Evolutionary conservation across 2,888 invertebrate species (phyloP), one percentile per base, ranked within the genome.

Genomic region (Panopea generosa): DNA sequence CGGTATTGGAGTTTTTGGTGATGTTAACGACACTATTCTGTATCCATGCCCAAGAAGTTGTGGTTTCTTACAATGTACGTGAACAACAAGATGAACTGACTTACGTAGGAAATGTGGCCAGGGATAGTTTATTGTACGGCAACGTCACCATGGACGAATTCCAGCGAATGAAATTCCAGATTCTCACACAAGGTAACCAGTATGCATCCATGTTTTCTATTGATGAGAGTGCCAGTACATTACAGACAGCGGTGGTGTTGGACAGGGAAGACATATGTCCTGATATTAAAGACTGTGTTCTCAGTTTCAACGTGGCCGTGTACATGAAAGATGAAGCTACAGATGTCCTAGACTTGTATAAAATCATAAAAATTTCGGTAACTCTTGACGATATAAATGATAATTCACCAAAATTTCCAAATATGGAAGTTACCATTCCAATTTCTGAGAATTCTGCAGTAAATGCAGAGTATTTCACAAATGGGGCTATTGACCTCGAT

Each of bases 81-180:
- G 85, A 85, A 47, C 76, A 84, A 65, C 82, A 85, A 69, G 67
- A 77, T 24, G 55, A 96, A 88, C 93, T 94, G 72, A 95, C 96
- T 61, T 98, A 98, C 78, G 85, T 89, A 11, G 89, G 89, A 53
- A 88, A 89, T 73, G 84, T 89, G 11, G 87, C 85, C 6, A 53
- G 81, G n/a, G 86, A 86, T 60, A 87, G 86, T 73, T 68, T 78
- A 38, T 55, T 88, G 45, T 77, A 84, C 43, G 79, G 78, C 11
- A 85, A 82, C 52, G 76, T 87, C 7, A 76, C 85, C 0, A 77
- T 71, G 4, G 83, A 82, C 11, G 84, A 82, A 45, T 86, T 85
- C 45, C 71, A 70, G 43, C 76, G 76, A 26, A 81, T 89, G 80
- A 85, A 84, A 67, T 87, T 87, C 68, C 83, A 83, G 33, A 74